Evolutionary conservation across 92 coral and sea anemone species (phyloP).

Genomic region (Epizoanthus stellaris): DNA sequence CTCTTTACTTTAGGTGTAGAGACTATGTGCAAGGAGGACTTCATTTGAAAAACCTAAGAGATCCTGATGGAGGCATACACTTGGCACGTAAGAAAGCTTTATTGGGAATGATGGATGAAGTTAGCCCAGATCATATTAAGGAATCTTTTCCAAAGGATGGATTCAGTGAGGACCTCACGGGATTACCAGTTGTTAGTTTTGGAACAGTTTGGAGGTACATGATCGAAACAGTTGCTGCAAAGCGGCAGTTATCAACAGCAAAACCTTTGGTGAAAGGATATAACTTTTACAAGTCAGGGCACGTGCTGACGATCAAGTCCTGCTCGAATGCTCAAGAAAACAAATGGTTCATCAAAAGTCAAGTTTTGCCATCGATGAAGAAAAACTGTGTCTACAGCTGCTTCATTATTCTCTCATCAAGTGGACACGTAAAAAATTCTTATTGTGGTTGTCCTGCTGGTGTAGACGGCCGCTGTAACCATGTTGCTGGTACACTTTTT

Average conservation of each 20-base stretch:
- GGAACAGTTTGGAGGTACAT: too few relatives aligned
- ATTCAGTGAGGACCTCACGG: too few relatives aligned
- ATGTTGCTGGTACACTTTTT: not conserved
- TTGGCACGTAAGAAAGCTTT: too few relatives aligned
- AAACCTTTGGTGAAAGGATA: slow-evolving; percentile 13
- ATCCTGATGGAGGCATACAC: too few relatives aligned
- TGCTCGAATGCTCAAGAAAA: not conserved
- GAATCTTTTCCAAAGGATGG: too few relatives aligned
- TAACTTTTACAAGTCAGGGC: slow-evolving; percentile 2
- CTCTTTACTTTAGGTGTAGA: too few relatives aligned
- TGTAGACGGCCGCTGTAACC: slow-evolving; percentile 10
- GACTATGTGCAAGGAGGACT: too few relatives aligned
- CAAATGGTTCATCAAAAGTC: not conserved
- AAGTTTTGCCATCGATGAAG: slow-evolving; percentile 7
- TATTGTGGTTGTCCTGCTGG: slow-evolving; percentile 14
- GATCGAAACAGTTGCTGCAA: not conserved
- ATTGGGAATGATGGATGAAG: too few relatives aligned
- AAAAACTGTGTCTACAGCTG: not conserved
- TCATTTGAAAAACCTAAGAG: too few relatives aligned
- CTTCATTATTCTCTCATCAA: not conserved
- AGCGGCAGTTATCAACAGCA: not conserved
- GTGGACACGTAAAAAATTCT: not conserved
- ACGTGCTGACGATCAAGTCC: slow-evolving; percentile 5
- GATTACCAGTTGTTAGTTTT: too few relatives aligned
- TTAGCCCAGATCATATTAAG: too few relatives aligned